Conservation (phyloP, 1,140 invertebrate species). For the Mizuhopecten yessoensis region DNA sequence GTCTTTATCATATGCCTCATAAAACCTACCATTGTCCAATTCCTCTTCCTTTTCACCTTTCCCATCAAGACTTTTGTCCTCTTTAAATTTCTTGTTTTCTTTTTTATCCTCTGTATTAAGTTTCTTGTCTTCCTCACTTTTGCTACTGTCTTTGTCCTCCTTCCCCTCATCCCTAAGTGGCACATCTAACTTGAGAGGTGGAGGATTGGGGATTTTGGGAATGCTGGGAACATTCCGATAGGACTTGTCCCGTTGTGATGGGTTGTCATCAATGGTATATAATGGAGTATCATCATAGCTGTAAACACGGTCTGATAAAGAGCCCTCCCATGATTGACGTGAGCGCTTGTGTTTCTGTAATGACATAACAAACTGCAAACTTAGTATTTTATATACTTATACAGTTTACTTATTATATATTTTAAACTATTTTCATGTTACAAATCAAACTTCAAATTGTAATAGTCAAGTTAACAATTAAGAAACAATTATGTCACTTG, state of each 20-base stretch:
- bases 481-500: too few relatives aligned
- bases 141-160: constrained; percentile 46
- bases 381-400: background rate
- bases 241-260: background rate
- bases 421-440: too few relatives aligned
- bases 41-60: constrained; percentile 45
- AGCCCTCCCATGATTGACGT: constrained; percentile 1
- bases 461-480: too few relatives aligned
- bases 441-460: too few relatives aligned
- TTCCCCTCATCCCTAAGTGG: constrained; percentile 20
- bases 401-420: too few relatives aligned
- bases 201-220: background rate
- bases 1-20: constrained; percentile 37
- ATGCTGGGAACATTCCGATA: background rate
- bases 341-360: constrained; percentile 55
- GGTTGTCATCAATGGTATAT: constrained; percentile 15
- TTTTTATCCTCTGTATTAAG: constrained; percentile 40
- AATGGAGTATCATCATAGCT: constrained; percentile 14
- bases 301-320: background rate
- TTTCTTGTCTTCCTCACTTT: constrained; percentile 44
- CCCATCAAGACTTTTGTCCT: background rate
- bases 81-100: constrained; percentile 46
- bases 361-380: background rate
- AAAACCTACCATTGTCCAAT: constrained; percentile 47
- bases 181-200: background rate